Percentiles rank a stretch among this genome's conserved stretches.
These are phyloP conservation scores for Lindbergichthys nudifrons DNA, from an alignment of 2,797 vertebrate species.

Conservation along the genomic window DNA sequence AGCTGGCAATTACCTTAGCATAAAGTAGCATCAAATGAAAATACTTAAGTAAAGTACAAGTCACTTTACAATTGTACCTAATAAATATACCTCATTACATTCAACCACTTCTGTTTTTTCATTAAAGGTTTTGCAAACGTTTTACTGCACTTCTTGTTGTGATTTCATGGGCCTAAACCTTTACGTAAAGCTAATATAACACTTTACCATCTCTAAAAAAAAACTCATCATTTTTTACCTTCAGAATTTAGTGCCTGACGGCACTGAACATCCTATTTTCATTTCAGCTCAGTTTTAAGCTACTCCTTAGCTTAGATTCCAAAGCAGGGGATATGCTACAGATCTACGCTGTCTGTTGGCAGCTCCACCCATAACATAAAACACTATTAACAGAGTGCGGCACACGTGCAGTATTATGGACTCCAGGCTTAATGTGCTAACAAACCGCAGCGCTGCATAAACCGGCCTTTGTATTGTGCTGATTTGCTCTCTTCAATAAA, in stretches of 20 bases:
- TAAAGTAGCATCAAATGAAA: too few species aligned
- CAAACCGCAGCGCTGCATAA: slow-evolving; percentile 1
- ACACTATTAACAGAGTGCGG: neutral
- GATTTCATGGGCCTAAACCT: slow-evolving; percentile 1
- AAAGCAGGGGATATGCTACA: slow-evolving; percentile 13
- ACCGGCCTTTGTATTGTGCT: slow-evolving; percentile 8
- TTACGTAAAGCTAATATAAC: neutral
- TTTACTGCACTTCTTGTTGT: slow-evolving; percentile 1
- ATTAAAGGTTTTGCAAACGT: neutral
- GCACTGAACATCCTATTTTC: slow-evolving; percentile 25
- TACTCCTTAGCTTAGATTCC: slow-evolving; percentile 3
- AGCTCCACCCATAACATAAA: neutral
- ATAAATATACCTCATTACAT: too few species aligned
- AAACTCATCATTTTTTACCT: neutral
- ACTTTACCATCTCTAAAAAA: slow-evolving; percentile 2
- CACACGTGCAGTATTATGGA: neutral
- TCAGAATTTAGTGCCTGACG: neutral
- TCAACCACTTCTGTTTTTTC: too few species aligned
- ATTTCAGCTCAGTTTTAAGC: slow-evolving; percentile 12
- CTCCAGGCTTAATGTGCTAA: neutral
- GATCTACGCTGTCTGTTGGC: neutral
- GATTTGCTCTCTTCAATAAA: slow-evolving; percentile 1
- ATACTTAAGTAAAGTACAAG: too few species aligned
- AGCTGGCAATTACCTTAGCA: too few species aligned
- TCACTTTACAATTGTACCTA: too few species aligned